A percentile compares a stretch with the other conserved stretches of the same genome.
Conservation (phyloP, 2,113 vertebrate species). For the Poecilia latipinna region DNA sequence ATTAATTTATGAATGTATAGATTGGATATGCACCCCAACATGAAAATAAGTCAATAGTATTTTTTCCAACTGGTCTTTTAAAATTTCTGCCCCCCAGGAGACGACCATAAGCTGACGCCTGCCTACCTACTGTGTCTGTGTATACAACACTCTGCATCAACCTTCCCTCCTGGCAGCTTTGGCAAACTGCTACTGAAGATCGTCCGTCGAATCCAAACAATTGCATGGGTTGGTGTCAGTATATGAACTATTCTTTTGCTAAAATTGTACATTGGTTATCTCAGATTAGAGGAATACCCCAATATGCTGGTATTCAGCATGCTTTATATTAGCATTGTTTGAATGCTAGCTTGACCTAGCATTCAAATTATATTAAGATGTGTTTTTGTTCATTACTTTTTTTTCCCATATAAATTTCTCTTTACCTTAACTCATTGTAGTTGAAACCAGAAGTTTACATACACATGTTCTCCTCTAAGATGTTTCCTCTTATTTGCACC, state of each 20-base stretch:
- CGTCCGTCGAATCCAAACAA: constrained; percentile 86
- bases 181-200: constrained; percentile 92
- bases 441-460: too few relatives aligned
- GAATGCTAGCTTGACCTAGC: too few relatives aligned
- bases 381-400: background rate
- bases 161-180: constrained; percentile 86
- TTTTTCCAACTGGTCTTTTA: background rate
- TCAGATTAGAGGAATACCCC: constrained; percentile 58
- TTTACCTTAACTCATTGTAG: background rate
- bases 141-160: constrained; percentile 90
- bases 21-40: background rate
- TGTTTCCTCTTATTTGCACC: background rate
- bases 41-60: background rate
- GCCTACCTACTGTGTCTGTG: constrained; percentile 95
- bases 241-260: background rate
- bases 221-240: constrained; percentile 88
- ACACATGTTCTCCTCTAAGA: background rate
- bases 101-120: constrained; percentile 90
- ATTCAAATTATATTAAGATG: background rate
- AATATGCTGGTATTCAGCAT: constrained; percentile 32
- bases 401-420: background rate
- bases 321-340: constrained; percentile 12
- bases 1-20: too few relatives aligned
- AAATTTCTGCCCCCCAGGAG: constrained; percentile 59
- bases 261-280: constrained; percentile 5